Evolutionary conservation across 2,797 vertebrate species (phyloP).

Genomic region (Acipenser ruthenus): DNA sequence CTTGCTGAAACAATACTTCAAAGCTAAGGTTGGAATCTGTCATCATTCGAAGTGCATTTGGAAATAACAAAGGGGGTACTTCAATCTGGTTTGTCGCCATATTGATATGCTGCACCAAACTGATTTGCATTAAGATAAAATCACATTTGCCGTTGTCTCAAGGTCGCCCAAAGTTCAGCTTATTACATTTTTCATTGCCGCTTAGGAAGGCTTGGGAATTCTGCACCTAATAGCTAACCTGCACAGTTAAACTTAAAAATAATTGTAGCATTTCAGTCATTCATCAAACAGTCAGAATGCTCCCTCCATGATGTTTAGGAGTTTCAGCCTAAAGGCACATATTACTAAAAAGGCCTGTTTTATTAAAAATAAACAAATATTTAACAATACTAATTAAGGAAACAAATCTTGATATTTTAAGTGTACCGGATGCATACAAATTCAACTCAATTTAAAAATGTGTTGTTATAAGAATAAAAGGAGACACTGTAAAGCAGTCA

Average conservation of each 20-base stretch:
- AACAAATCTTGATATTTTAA: too few species aligned
- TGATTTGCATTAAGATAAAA: slow-evolving; percentile 13
- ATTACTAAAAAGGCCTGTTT: too few species aligned
- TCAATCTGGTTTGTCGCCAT: slow-evolving; percentile 7
- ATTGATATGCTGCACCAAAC: slow-evolving; percentile 8
- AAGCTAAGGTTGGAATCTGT: slow-evolving; percentile 8
- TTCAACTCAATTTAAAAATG: too few species aligned
- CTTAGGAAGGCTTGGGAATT: neutral
- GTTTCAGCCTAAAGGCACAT: too few species aligned
- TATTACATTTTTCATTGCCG: slow-evolving; percentile 7
- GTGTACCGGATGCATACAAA: too few species aligned
- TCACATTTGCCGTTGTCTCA: neutral
- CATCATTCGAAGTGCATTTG: slow-evolving; percentile 2
- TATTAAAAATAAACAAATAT: too few species aligned
- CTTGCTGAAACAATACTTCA: slow-evolving; percentile 16
- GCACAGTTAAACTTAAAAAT: too few species aligned
- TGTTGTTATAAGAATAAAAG: too few species aligned
- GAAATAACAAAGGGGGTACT: slow-evolving; percentile 4
- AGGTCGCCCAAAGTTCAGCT: slow-evolving; percentile 9
- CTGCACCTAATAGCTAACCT: neutral
- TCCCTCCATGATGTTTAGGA: too few species aligned
- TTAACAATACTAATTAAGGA: too few species aligned
- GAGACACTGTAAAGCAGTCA: too few species aligned
- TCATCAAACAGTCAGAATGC: neutral
- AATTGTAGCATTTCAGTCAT: neutral